Evolutionary conservation across 2,888 invertebrate genomes (phyloP).

Genomic region (Trypoxylon attenuatum): DNA sequence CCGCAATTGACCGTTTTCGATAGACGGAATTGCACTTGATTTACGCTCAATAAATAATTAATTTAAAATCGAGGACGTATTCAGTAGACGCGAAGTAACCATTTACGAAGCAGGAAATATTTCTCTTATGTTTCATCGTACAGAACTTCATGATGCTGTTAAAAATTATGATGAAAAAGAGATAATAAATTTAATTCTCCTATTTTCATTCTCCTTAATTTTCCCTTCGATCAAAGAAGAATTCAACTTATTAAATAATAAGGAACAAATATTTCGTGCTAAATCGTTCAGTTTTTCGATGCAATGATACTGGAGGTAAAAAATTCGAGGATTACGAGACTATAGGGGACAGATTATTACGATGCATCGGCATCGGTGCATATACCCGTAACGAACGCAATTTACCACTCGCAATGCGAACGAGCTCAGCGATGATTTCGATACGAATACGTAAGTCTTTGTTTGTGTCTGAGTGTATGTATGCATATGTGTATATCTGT

Average conservation of each 20-base stretch:
- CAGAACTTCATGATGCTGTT: no score
- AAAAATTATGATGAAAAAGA: no score
- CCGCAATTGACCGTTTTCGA: constrained; percentile 43
- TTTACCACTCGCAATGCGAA: constrained; percentile 37
- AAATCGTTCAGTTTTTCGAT: no score
- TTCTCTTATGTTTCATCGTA: neutral
- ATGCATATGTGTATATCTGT: constrained; percentile 5
- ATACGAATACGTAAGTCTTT: constrained; percentile 24
- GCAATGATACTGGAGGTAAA: neutral
- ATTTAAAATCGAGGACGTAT: constrained; percentile 29
- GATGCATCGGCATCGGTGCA: constrained; percentile 10
- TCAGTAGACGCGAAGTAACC: constrained; percentile 13
- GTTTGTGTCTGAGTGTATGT: constrained; percentile 5
- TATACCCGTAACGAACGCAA: constrained; percentile 34
- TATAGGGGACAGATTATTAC: constrained; percentile 27
- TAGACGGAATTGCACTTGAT: constrained; percentile 40
- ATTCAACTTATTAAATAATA: neutral
- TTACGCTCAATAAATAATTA: constrained; percentile 44
- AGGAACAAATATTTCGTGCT: no score
- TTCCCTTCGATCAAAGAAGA: neutral
- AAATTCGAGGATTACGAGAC: constrained; percentile 25
- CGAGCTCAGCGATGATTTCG: constrained; percentile 31
- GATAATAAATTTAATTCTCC: no score
- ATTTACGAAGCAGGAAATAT: neutral
- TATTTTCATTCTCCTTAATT: no score